Percentiles rank a stretch among this genome's conserved stretches.
These are phyloP conservation scores for Koerneria pararmatus DNA, from an alignment of 2,888 invertebrate species.

Conservation along the genomic window DNA sequence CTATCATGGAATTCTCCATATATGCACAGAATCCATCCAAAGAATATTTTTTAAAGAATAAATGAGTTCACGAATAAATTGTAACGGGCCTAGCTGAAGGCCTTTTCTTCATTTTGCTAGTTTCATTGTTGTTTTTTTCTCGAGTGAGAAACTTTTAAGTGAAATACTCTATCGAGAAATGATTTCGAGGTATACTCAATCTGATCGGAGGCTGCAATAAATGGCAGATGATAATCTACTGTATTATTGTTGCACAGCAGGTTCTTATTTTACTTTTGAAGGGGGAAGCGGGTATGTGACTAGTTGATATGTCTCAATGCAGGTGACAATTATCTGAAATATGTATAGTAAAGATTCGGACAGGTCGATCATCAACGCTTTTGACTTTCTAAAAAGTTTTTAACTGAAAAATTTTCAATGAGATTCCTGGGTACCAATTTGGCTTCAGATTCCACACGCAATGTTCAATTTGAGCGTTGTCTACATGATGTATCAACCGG, in stretches of 20 bases:
- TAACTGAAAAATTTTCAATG: conserved; percentile 12
- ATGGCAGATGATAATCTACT: conserved; percentile 57
- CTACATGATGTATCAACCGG: conserved; percentile 60
- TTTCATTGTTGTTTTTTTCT: neutral
- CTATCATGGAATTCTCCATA: neutral
- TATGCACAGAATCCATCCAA: neutral
- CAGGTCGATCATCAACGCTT: neutral
- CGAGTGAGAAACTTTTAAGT: neutral
- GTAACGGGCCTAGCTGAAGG: neutral
- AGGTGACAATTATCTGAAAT: too few relatives aligned
- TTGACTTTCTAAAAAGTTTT: neutral
- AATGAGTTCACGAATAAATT: neutral
- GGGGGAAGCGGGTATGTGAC: too few relatives aligned
- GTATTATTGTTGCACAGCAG: conserved; percentile 55
- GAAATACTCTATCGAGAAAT: neutral
- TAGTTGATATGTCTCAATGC: too few relatives aligned
- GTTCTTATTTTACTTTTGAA: too few relatives aligned
- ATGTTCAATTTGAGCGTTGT: conserved; percentile 59
- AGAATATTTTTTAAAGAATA: neutral
- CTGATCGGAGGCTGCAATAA: conserved; percentile 57
- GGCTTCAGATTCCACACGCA: conserved; percentile 59
- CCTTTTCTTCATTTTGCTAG: neutral
- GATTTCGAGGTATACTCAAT: conserved; percentile 52
- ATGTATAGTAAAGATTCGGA: too few relatives aligned
- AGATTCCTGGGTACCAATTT: too few relatives aligned